These are phyloP conservation scores for Cosmia trapezina DNA, from an alignment of 2,888 invertebrate species.

Conservation along the genomic window DNA sequence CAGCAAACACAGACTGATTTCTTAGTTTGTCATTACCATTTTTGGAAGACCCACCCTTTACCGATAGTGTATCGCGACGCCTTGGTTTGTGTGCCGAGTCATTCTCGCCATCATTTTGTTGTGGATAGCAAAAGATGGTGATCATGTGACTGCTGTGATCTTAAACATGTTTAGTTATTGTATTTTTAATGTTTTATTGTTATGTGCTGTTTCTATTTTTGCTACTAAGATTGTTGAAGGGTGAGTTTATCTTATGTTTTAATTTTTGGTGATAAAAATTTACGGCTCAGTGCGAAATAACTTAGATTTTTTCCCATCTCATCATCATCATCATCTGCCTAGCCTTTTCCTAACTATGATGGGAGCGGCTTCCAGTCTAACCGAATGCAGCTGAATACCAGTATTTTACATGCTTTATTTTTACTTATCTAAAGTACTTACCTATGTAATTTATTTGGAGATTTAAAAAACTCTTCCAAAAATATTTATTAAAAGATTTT, in stretches of 20 bases:
- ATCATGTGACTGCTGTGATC: conserved; percentile 70
- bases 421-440: background rate
- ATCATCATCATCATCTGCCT: too few relatives aligned
- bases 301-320: too few relatives aligned
- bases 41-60: conserved; percentile 82
- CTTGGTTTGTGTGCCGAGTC: conserved; percentile 77
- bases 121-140: conserved; percentile 66
- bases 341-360: too few relatives aligned
- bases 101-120: conserved; percentile 78
- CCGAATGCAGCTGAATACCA: too few relatives aligned
- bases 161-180: conserved; percentile 82
- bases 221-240: conserved; percentile 81
- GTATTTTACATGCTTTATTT: too few relatives aligned
- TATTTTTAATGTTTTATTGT: conserved; percentile 75
- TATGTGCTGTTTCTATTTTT: conserved; percentile 77
- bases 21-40: conserved; percentile 82
- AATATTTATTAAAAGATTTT: background rate
- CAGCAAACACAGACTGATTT: conserved; percentile 81
- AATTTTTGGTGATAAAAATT: background rate
- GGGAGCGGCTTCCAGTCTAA: too few relatives aligned
- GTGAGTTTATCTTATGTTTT: conserved; percentile 71
- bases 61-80: conserved; percentile 79
- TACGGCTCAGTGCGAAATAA: too few relatives aligned
- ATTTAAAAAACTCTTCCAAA: too few relatives aligned
- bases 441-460: background rate